phyloP scores from a whole-genome alignment of 2,113 vertebrate species.

The Diadophis punctatus region DNA sequence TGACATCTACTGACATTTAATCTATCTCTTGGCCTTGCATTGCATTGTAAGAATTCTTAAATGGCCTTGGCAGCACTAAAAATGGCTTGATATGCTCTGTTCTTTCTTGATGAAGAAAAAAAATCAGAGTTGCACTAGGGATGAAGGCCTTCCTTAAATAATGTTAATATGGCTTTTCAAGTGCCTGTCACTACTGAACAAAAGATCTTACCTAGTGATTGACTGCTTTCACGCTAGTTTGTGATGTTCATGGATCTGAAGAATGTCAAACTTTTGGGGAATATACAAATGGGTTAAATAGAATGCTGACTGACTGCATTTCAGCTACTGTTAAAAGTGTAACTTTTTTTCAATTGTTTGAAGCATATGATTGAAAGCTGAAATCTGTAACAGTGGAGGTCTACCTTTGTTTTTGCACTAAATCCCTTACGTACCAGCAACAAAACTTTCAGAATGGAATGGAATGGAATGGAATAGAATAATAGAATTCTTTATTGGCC shows the following conservation, averaged over 20 bases:
- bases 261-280: slow-evolving; percentile 8
- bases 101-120: neutral
- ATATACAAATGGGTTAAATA: neutral
- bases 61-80: neutral
- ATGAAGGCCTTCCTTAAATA: slow-evolving; percentile 42
- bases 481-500: too few relatives aligned
- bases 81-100: neutral
- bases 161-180: slow-evolving; percentile 50
- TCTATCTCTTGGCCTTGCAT: neutral
- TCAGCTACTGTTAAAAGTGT: neutral
- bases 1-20: neutral
- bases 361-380: slow-evolving; percentile 1
- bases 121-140: slow-evolving; percentile 42
- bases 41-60: neutral
- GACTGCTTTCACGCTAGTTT: slow-evolving; percentile 33
- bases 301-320: neutral
- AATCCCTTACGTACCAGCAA: fast-evolving
- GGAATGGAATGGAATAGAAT: too few relatives aligned
- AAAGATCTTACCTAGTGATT: slow-evolving; percentile 31
- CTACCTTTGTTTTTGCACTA: slow-evolving; percentile 1
- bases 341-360: slow-evolving; percentile 7
- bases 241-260: slow-evolving; percentile 20
- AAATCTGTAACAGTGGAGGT: neutral
- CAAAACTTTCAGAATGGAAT: neutral
- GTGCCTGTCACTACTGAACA: slow-evolving; percentile 47